Base-by-base conservation (phyloP, 2,888 invertebrate genomes). In the Cyclophora albipunctata region DNA sequence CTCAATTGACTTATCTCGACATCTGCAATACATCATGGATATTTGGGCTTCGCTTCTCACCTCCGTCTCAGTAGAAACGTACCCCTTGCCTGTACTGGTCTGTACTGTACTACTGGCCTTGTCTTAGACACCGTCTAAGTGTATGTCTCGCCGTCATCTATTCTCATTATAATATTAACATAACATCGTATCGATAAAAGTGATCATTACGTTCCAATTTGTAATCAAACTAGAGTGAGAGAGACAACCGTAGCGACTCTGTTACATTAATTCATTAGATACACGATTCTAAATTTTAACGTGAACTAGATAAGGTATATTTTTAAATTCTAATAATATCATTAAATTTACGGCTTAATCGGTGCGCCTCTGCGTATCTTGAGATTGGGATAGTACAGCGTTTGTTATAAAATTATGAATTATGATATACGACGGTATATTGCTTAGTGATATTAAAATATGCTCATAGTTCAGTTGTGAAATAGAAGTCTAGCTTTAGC, bases 391-490 rank as follows among this genome's bases (percentile, higher is more conserved):
- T 64, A 63, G 72, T 73, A 71, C 71, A 63, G 67, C 71, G 70
- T 76, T 69, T 63, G 67, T 67, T 69, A 20, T 20, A 20, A 20
- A 20, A 20, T 20, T 20, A 20, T 20, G 20, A 20, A 20, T 20
- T 20, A 66, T 60, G 56, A 62, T 67, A 64, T 73, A 72, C 67
- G 63, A 61, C 64, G 67, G 75, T 78, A 74, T 75, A 77, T 75
- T 78, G 85, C 84, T 85, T 85, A 86, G 85, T 84, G 81, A 84
- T 85, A 83, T 74, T 73, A 72, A 78, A 69, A 65, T 79, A 82
- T 79, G 86, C 86, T 86, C 85, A 86, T 86, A 85, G 85, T 64
- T 81, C 80, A 78, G 81, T 84, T 81, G 84, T 84, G 85, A 81
- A 78, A 78, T 86, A 86, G 80, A 76, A 70, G 5, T 73, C 80